Evolutionary conservation across 2,113 vertebrate species (phyloP).

Genomic region (Misgurnus anguillicaudatus): DNA sequence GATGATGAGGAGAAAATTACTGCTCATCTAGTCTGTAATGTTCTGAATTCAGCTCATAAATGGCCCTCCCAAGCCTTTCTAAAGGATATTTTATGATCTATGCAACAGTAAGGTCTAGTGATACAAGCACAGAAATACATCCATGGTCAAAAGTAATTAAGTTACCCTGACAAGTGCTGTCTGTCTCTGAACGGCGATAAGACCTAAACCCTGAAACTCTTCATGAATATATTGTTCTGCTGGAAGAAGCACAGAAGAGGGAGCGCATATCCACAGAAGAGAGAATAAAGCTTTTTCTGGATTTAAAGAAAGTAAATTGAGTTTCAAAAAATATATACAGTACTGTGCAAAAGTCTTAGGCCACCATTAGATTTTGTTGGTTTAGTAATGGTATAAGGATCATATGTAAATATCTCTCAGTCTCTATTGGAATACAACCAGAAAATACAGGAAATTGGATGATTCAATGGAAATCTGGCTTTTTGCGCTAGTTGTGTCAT

Average conservation of each 20-base stretch:
- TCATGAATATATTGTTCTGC: conserved; percentile 1
- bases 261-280: too few species aligned
- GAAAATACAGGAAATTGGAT: too few species aligned
- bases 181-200: conserved; percentile 12
- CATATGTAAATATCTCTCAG: too few species aligned
- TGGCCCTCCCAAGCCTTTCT: background rate
- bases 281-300: background rate
- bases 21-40: background rate
- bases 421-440: too few species aligned
- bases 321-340: background rate
- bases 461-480: too few species aligned
- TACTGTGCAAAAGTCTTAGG: too few species aligned
- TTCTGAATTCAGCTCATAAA: background rate
- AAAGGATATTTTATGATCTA: conserved; percentile 24
- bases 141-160: conserved; percentile 20
- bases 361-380: too few species aligned
- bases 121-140: conserved; percentile 22
- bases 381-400: too few species aligned
- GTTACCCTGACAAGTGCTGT: conserved; percentile 34
- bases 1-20: background rate
- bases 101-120: background rate
- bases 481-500: too few species aligned
- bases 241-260: background rate
- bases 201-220: conserved; percentile 8
- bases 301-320: background rate